Percentiles rank a stretch among this genome's conserved stretches.
Evolutionary conservation across 2,888 invertebrate genomes (phyloP).

Genomic region (Coleophora deauratella): DNA sequence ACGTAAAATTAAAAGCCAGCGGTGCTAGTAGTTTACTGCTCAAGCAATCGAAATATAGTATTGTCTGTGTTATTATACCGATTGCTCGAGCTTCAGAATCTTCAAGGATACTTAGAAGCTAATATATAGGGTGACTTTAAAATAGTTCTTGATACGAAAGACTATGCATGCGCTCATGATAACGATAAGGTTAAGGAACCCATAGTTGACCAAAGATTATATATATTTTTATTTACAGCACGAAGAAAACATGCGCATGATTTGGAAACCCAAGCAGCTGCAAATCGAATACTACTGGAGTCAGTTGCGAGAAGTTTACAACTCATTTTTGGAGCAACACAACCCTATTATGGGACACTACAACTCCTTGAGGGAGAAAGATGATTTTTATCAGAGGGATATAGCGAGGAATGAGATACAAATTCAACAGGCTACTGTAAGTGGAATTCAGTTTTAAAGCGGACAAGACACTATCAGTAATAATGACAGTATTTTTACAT

Average conservation of each 20-base stretch:
- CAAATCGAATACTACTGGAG: slow-evolving; percentile 55
- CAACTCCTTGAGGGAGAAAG: slow-evolving; percentile 53
- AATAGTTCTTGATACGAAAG: no score
- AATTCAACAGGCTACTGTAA: slow-evolving; percentile 51
- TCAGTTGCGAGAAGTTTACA: slow-evolving; percentile 51
- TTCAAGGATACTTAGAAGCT: no score
- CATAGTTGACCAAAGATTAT: neutral
- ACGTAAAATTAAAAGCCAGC: no score
- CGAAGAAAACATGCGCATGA: slow-evolving; percentile 53
- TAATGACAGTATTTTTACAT: no score
- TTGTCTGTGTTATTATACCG: no score
- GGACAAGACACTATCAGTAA: no score
- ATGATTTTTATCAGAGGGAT: slow-evolving; percentile 68
- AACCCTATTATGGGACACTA: slow-evolving; percentile 61
- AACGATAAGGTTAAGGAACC: no score
- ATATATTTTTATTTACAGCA: slow-evolving; percentile 28
- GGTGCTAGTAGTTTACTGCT: no score
- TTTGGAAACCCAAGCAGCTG: slow-evolving; percentile 54
- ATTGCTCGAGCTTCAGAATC: no score
- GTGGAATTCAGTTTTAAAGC: slow-evolving; percentile 8
- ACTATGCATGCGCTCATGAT: no score
- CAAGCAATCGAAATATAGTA: no score
- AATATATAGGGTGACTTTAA: no score
- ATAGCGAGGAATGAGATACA: slow-evolving; percentile 52
- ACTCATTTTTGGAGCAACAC: slow-evolving; percentile 49